Evolutionary conservation across 2,888 invertebrate species (phyloP).

Genomic region (Schizotus pectinicornis): DNA sequence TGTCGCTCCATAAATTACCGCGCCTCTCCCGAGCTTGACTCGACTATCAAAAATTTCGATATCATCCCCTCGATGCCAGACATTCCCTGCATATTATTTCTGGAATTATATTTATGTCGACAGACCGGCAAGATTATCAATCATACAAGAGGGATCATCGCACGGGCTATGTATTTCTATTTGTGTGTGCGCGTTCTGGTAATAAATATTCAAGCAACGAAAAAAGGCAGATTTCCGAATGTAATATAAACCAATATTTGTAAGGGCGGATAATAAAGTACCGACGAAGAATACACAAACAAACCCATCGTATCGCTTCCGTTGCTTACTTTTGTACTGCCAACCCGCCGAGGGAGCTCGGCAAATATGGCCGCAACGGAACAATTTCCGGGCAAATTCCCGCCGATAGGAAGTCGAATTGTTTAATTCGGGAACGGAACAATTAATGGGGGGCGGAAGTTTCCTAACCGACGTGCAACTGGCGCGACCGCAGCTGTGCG

Average conservation of each 20-base stretch:
- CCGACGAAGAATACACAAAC: conserved; percentile 36
- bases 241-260: conserved; percentile 50
- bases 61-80: no score
- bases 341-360: neutral
- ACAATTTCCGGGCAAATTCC: neutral
- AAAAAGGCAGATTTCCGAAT: conserved; percentile 47
- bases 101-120: conserved; percentile 21
- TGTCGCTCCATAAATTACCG: no score
- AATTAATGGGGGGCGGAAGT: neutral
- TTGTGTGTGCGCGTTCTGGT: conserved; percentile 11
- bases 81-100: conserved; percentile 5
- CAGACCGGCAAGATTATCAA: conserved; percentile 19
- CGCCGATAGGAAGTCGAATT: neutral
- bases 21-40: no score
- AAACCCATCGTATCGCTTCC: conserved; percentile 34
- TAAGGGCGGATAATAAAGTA: conserved; percentile 36
- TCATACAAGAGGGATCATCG: conserved; percentile 16
- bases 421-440: neutral
- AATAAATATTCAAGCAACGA: conserved; percentile 41
- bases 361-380: neutral
- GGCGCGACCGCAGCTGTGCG: neutral
- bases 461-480: neutral
- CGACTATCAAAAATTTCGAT: no score
- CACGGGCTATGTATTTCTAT: conserved; percentile 9
- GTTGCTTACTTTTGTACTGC: conserved; percentile 28